phyloP scores from a whole-genome alignment of 2,113 vertebrate genomes.

The Meles meles region DNA sequence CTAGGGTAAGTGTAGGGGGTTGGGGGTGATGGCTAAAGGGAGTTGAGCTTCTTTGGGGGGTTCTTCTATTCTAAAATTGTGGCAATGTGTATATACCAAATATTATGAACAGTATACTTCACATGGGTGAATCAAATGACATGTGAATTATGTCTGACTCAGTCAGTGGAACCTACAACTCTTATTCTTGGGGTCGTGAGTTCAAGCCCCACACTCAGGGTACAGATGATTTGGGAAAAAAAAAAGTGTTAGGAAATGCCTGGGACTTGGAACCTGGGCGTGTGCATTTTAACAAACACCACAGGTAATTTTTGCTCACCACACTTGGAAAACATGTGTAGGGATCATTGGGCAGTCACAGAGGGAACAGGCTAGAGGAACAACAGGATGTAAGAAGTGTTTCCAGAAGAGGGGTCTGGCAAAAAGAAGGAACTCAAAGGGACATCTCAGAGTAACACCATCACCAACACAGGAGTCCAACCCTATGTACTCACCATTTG shows the following conservation, averaged over 20 bases:
- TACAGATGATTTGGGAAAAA: neutral
- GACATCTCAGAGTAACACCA: neutral
- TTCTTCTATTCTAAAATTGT: neutral
- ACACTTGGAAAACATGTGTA: neutral
- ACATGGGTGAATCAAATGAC: neutral
- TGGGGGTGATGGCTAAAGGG: no score
- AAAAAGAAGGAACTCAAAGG: neutral
- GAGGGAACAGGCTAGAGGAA: neutral
- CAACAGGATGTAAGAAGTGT: fast-evolving
- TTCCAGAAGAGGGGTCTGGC: neutral
- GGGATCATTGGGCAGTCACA: fast-evolving
- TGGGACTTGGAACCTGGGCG: neutral
- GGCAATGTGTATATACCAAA: neutral
- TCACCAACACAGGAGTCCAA: no score
- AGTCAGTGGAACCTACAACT: neutral
- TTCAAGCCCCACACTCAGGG: neutral
- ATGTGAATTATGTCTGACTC: neutral
- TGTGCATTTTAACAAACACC: neutral
- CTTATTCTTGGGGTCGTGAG: neutral
- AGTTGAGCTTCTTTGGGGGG: neutral
- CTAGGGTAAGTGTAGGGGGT: no score
- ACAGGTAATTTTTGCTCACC: neutral
- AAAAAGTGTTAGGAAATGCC: neutral
- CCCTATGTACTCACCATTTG: neutral
- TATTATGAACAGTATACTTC: neutral